These are phyloP conservation scores for Drosophila longiperda DNA, from an alignment of 2,888 invertebrate genomes.

Conservation along the genomic window DNA sequence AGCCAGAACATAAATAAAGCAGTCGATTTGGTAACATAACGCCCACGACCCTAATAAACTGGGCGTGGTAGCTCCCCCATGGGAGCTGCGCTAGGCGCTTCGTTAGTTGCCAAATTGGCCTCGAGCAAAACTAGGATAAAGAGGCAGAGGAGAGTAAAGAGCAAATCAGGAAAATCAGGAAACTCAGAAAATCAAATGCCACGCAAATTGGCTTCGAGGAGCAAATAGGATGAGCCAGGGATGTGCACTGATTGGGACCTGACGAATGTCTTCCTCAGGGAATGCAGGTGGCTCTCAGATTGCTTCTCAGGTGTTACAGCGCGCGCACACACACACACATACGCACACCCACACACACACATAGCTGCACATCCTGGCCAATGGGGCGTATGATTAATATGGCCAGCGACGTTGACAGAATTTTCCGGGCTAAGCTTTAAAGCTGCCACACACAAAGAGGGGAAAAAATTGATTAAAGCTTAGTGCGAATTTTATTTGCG, in stretches of 20 bases:
- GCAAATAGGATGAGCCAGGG: constrained; percentile 17
- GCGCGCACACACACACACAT: not conserved
- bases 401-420: not conserved
- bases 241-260: constrained; percentile 55
- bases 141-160: not conserved
- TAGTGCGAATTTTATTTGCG: not conserved
- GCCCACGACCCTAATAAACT: constrained; percentile 52
- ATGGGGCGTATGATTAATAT: constrained; percentile 74
- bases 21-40: constrained; percentile 28
- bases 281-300: constrained; percentile 22
- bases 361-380: constrained; percentile 42
- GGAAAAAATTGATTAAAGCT: constrained; percentile 2
- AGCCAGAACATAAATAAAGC: not conserved
- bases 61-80: constrained; percentile 59
- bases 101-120: constrained; percentile 51
- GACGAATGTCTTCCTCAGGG: constrained; percentile 40
- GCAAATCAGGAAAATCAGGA: not conserved
- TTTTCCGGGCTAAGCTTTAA: constrained; percentile 2
- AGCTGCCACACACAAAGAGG: not conserved
- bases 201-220: constrained; percentile 59
- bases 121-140: not conserved
- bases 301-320: constrained; percentile 35
- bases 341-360: not conserved
- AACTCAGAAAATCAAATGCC: constrained; percentile 3
- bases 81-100: constrained; percentile 43